phyloP scores from a whole-genome alignment of 2,113 vertebrate species.

The Zapus hudsonius region DNA sequence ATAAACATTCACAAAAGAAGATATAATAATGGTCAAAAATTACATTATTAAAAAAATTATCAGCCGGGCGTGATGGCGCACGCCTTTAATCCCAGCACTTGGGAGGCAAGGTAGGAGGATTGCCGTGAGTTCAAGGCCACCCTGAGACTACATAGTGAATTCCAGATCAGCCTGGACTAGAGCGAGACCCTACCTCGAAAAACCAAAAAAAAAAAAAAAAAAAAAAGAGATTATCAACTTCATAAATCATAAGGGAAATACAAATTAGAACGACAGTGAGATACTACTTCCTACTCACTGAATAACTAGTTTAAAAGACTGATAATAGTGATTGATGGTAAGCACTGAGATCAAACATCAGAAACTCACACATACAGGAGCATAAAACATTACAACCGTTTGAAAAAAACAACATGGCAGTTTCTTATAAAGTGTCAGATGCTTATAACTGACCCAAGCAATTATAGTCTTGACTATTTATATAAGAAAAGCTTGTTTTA shows the following conservation, averaged over 20 bases:
- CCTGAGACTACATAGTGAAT: too few species aligned
- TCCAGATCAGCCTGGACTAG: too few species aligned
- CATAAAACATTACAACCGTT: neutral
- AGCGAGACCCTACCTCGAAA: too few species aligned
- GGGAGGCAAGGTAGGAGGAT: too few species aligned
- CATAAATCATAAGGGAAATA: slow-evolving; percentile 3
- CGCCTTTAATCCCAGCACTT: too few species aligned
- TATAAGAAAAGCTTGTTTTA: neutral
- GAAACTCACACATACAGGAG: neutral
- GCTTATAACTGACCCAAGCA: slow-evolving; percentile 18
- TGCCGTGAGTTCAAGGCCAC: too few species aligned
- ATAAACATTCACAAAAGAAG: neutral
- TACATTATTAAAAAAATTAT: too few species aligned
- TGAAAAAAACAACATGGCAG: neutral
- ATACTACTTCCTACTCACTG: neutral
- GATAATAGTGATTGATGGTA: neutral
- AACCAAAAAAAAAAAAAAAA: too few species aligned
- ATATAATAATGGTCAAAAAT: neutral
- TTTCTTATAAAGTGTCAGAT: neutral
- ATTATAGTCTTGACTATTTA: slow-evolving; percentile 1
- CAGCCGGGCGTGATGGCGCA: too few species aligned
- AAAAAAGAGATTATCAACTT: slow-evolving; percentile 7
- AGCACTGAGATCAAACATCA: neutral
- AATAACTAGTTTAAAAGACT: neutral
- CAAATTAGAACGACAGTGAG: slow-evolving; percentile 16